phyloP scores from a whole-genome alignment of 2,113 vertebrate species.

The Cichladusa arquata region DNA sequence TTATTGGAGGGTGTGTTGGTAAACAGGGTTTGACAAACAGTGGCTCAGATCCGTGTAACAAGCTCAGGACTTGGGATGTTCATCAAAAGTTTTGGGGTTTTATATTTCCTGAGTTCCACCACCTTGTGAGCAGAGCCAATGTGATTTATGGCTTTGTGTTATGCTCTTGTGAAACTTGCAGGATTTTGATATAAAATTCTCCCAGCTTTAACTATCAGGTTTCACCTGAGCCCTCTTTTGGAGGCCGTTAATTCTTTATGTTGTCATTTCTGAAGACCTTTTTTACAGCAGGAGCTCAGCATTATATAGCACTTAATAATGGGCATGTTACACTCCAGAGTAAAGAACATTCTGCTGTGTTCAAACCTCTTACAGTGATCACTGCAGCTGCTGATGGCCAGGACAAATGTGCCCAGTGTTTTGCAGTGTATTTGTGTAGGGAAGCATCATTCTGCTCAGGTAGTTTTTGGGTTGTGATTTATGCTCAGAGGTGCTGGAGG shows the following conservation, averaged over 20 bases:
- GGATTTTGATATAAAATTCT: slow-evolving; percentile 61
- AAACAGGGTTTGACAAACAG: background rate
- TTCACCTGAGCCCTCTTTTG: slow-evolving; percentile 53
- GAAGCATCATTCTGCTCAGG: background rate
- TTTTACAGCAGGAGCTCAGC: slow-evolving; percentile 25
- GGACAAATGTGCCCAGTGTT: background rate
- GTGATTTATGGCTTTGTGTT: slow-evolving; percentile 56
- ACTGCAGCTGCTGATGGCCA: background rate
- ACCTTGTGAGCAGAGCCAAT: slow-evolving; percentile 18
- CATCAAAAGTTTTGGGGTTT: slow-evolving; percentile 34
- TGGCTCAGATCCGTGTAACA: background rate
- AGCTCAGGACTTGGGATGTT: background rate
- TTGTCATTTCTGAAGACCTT: slow-evolving; percentile 63
- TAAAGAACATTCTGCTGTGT: slow-evolving; percentile 21
- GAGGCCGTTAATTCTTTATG: slow-evolving; percentile 57
- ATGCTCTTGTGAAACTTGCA: slow-evolving; percentile 20
- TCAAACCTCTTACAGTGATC: slow-evolving; percentile 15
- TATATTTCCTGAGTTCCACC: slow-evolving; percentile 12
- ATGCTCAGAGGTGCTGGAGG: background rate
- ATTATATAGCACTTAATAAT: slow-evolving; percentile 40
- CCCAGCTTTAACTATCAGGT: slow-evolving; percentile 46
- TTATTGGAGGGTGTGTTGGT: background rate
- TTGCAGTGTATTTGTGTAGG: background rate
- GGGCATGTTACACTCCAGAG: slow-evolving; percentile 36
- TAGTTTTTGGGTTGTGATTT: background rate